Conservation (phyloP, 2,888 invertebrate genomes). For the Ochropleura plecta region DNA sequence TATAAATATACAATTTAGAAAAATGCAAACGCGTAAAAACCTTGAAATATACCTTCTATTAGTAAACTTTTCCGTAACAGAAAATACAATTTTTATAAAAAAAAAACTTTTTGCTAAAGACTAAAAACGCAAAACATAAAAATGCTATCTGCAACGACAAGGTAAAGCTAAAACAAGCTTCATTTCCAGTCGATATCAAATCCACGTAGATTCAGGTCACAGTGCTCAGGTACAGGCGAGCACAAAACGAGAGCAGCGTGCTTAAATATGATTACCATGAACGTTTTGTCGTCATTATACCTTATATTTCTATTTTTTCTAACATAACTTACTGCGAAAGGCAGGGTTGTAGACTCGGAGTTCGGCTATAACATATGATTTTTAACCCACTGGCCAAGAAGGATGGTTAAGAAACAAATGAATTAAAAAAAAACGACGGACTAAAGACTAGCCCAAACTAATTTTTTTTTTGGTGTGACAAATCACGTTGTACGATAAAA, state of each 20-base stretch:
- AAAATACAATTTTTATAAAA: neutral
- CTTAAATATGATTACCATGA: slow-evolving; percentile 74
- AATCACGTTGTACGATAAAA: too few species aligned
- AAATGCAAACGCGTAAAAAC: neutral
- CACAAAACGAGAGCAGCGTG: slow-evolving; percentile 69
- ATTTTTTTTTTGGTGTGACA: too few species aligned
- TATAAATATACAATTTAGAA: neutral
- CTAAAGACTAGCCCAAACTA: too few species aligned
- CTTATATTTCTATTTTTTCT: slow-evolving; percentile 36
- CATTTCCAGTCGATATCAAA: slow-evolving; percentile 66
- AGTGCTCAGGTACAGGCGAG: slow-evolving; percentile 68
- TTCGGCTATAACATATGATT: slow-evolving; percentile 52
- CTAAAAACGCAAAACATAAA: slow-evolving; percentile 10
- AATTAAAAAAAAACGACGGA: too few species aligned
- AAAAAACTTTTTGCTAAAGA: neutral
- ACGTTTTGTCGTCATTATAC: slow-evolving; percentile 67
- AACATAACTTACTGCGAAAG: slow-evolving; percentile 29
- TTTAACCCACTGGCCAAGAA: slow-evolving; percentile 18
- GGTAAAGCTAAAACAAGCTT: slow-evolving; percentile 39
- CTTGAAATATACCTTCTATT: too few species aligned
- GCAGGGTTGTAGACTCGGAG: slow-evolving; percentile 13
- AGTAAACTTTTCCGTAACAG: too few species aligned
- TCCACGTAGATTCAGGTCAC: slow-evolving; percentile 68
- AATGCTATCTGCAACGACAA: slow-evolving; percentile 31
- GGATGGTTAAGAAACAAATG: too few species aligned